phyloP scores from a whole-genome alignment of 1,140 invertebrate genomes.

The Drosophila parabipectinata region DNA sequence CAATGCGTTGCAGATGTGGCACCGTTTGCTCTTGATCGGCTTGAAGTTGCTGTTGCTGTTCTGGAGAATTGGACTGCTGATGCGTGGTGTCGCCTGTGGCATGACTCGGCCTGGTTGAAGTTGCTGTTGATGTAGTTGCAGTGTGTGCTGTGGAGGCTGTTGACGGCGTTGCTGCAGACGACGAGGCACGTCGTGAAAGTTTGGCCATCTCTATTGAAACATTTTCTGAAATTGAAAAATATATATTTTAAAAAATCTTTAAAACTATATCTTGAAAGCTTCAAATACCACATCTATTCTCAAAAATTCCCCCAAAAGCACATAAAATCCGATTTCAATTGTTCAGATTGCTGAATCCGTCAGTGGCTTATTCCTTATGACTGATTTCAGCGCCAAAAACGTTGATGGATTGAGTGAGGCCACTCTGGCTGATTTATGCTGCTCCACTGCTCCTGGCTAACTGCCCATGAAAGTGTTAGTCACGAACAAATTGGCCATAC shows the following conservation, averaged over 20 bases:
- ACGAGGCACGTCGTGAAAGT: slow-evolving; percentile 83
- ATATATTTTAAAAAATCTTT: no score
- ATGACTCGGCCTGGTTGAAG: slow-evolving; percentile 13
- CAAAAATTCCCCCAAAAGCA: not conserved
- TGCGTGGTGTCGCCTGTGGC: slow-evolving; percentile 18
- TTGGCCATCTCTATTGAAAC: slow-evolving; percentile 84
- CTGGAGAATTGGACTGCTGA: not conserved
- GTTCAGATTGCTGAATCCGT: slow-evolving; percentile 7
- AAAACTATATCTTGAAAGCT: no score
- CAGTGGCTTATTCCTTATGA: slow-evolving; percentile 2
- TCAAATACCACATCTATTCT: not conserved
- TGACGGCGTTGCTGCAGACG: slow-evolving; percentile 77
- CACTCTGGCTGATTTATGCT: slow-evolving; percentile 12
- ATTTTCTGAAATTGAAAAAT: slow-evolving; percentile 71
- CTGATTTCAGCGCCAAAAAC: not conserved
- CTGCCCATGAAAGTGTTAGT: slow-evolving; percentile 39
- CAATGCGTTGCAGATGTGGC: slow-evolving; percentile 28
- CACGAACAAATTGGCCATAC: slow-evolving; percentile 44
- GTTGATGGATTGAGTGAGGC: slow-evolving; percentile 1
- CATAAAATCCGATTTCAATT: slow-evolving; percentile 1
- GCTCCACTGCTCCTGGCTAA: slow-evolving; percentile 18
- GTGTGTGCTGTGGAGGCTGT: slow-evolving; percentile 54
- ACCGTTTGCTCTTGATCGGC: slow-evolving; percentile 11
- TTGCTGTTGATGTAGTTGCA: slow-evolving; percentile 7
- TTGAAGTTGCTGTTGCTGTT: not conserved